Evolutionary conservation across 2,113 vertebrate species (phyloP), one percentile per base, ranked within the genome.

Genomic region (Lamprotornis superbus): DNA sequence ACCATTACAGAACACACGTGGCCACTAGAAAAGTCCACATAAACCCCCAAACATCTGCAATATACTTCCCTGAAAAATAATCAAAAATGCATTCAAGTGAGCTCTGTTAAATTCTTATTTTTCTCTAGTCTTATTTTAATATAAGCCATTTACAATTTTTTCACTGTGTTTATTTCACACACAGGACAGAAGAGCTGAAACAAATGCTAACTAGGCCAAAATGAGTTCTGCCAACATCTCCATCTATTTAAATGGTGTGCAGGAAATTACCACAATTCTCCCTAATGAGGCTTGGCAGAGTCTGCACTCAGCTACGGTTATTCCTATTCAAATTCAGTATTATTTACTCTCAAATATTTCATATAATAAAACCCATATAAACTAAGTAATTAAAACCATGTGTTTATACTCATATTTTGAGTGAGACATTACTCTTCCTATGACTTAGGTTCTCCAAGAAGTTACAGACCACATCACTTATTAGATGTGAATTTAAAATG

Each of bases 251-350:
- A 78, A 27, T 3, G 17, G 25, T 28, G 22, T 53, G 63, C 23
- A 60, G 64, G 57, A 92, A 73, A 81, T 31, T 6, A 53, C 65
- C 52, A 47, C 59, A 37, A 24, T 76, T 92, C 57, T 75, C 56
- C 55, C 73, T 87, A 86, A 67, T 4, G n/a, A 90, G 42, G 69
- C 52, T 67, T 77, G 89, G 67, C 81, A 83, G 87, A 85, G 64
- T 55, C 55, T 74, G 68, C 76, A 70, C 44, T 80, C 68, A 86
- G 71, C 47, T 50, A n/a, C 9, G 4, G 13, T 63, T 86, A 84
- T 18, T 73, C 40, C 25, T 52, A 53, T 23, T 65, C 19, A 50
- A 69, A 70, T 39, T 47, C 27, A 42, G 12, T 65, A 53, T 55
- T 83, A 42, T 35, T 83, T 70, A 67, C 50, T 73, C 30, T 79